A percentile compares a stretch with the other conserved stretches of the same genome.
Evolutionary conservation across 2,797 vertebrate genomes (phyloP).

Genomic region (Coluber constrictor): DNA sequence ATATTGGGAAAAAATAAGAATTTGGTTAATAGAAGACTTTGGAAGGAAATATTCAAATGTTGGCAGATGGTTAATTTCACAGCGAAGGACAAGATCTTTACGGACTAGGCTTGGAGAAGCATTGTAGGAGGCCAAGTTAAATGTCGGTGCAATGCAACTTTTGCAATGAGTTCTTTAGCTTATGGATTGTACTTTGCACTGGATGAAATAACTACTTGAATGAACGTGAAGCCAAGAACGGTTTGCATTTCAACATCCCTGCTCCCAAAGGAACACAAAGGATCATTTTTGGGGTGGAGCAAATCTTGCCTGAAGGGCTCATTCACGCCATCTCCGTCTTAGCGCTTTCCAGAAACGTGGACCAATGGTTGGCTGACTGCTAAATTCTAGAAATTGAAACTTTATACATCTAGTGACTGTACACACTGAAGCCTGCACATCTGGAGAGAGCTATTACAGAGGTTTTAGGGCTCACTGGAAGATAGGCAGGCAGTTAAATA

Average conservation of each 20-base stretch:
- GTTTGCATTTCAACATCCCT: background rate
- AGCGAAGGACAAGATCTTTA: background rate
- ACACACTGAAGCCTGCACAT: background rate
- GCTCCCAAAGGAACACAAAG: background rate
- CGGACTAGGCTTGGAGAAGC: background rate
- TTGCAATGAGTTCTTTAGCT: background rate
- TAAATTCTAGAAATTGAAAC: background rate
- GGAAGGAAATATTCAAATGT: background rate
- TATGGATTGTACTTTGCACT: slow-evolving; percentile 12
- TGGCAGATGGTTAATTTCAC: background rate
- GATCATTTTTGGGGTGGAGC: background rate
- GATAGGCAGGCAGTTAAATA: background rate
- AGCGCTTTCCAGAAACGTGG: background rate
- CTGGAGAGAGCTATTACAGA: background rate
- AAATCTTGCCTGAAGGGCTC: background rate
- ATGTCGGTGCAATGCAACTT: too few species aligned
- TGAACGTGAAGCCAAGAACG: background rate
- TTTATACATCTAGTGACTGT: background rate
- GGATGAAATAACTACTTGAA: slow-evolving; percentile 37
- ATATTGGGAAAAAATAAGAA: too few species aligned
- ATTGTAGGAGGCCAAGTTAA: background rate
- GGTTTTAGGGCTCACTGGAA: background rate
- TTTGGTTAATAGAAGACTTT: background rate
- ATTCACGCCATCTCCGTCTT: too few species aligned
- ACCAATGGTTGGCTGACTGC: background rate